A percentile compares a stretch with the other conserved stretches of the same genome.
Conservation (phyloP, 2,888 invertebrate genomes). For the Aphidoletes aphidimyza region DNA sequence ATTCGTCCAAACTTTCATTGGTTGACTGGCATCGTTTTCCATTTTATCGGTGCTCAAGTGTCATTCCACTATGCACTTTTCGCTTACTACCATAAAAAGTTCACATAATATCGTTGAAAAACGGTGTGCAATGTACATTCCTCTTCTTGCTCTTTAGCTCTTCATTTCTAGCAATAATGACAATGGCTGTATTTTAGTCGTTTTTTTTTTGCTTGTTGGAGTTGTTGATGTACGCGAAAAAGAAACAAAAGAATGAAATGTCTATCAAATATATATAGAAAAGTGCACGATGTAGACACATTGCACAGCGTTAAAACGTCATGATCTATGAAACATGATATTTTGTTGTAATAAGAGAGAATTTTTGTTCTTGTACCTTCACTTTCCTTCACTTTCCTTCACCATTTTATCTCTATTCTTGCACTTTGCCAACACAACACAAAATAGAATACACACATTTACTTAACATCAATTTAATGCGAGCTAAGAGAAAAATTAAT, state of each 20-base stretch:
- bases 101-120: neutral
- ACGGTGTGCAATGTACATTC: neutral
- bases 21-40: neutral
- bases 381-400: neutral
- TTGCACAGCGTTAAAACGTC: neutral
- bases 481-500: too few species aligned
- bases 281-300: constrained; percentile 12
- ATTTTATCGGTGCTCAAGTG: constrained; percentile 7
- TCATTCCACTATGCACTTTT: constrained; percentile 52
- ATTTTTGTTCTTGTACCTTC: neutral
- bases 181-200: neutral
- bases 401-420: neutral
- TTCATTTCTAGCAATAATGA: neutral
- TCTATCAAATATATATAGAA: constrained; percentile 36
- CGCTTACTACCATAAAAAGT: neutral
- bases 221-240: neutral
- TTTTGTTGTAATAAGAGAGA: constrained; percentile 16
- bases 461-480: neutral
- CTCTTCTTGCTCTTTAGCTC: neutral
- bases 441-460: neutral
- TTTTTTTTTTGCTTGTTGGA: neutral
- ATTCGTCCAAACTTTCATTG: neutral
- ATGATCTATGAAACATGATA: constrained; percentile 53
- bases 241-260: constrained; percentile 41
- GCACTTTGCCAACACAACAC: too few species aligned